Evolutionary conservation across 2,797 vertebrate species (phyloP), one percentile per base, ranked within the genome.

Genomic region (Notolabrus celidotus): DNA sequence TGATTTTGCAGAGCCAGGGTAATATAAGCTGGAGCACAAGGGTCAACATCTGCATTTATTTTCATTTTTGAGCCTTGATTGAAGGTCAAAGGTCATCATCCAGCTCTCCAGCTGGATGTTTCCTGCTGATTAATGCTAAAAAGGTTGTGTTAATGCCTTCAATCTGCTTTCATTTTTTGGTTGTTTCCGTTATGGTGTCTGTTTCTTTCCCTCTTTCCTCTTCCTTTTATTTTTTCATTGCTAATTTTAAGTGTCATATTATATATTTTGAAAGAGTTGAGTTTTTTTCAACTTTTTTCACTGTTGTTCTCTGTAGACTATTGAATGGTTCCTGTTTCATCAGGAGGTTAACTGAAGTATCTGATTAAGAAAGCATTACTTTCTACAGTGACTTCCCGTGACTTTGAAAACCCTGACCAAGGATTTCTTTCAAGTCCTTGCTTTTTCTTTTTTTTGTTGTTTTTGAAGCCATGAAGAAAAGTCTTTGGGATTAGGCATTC

Each of bases 31-130:
- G 9, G 45, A 31, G 25, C 51, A 45, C 52, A 59, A 25, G 31
- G n/a, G 42, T 67, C 56, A 51, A 14, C 33, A 0, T 62, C 53
- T 69, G 42, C 27, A 76, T 71, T 74, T 66, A 59, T 71, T 55
- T 81, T 56, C 36, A n/a, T 29, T n/a, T 29, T 72, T 71, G 63
- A 78, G 63, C 71, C 72, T 50, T 72, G 58, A 69, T 43, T 50
- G 70, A 65, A 69, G 58, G 60, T 67, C 71, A 71, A 39, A 74
- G 81, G 52, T 81, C 58, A 43, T 8, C 16, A 31, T 22, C 19
- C n/a, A 22, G 54, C 63, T 57, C 29, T 62, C 54, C 17, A 10
- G 19, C 29, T 71, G 20, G 16, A 63, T 45, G 43, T 23, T 50
- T 68, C 23, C 50, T 7, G 11, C 47, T 71, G 66, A 79, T 31